These are phyloP conservation scores for Tenebrosternarchus preto DNA, from an alignment of 2,113 vertebrate genomes.

Conservation along the genomic window DNA sequence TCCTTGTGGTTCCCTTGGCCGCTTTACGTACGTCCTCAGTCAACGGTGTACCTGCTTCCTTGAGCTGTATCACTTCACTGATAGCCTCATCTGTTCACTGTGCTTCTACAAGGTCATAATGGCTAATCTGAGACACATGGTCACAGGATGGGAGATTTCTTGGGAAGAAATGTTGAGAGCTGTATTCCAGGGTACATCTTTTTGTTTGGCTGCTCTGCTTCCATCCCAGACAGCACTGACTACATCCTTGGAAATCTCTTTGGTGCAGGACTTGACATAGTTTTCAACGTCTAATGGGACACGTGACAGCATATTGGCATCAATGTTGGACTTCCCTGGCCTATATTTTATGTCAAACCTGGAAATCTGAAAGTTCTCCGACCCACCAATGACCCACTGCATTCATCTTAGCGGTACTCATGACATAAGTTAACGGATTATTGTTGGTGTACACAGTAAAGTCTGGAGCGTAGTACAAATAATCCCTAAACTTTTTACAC, in stretches of 20 bases:
- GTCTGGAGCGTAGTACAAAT: not conserved
- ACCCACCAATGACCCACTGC: constrained; percentile 6
- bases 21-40: not conserved
- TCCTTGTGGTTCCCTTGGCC: not conserved
- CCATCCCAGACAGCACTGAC: not conserved
- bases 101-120: constrained; percentile 13
- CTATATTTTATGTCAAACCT: not conserved
- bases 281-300: not conserved
- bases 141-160: not conserved
- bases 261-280: not conserved
- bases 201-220: not conserved
- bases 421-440: not conserved
- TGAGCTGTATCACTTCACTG: not conserved
- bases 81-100: constrained; percentile 12
- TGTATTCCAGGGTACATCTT: not conserved
- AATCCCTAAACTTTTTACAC: constrained; percentile 7
- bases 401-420: not conserved
- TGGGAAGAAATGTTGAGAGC: constrained; percentile 4
- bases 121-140: not conserved
- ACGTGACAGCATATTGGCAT: constrained; percentile 8
- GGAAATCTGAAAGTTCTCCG: constrained; percentile 1
- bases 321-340: not conserved
- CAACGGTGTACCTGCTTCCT: not conserved
- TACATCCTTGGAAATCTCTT: not conserved
- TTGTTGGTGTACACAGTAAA: not conserved